These are phyloP conservation scores for Rotaria magnacalcarata DNA, from an alignment of 2,888 invertebrate genomes.

Conservation along the genomic window DNA sequence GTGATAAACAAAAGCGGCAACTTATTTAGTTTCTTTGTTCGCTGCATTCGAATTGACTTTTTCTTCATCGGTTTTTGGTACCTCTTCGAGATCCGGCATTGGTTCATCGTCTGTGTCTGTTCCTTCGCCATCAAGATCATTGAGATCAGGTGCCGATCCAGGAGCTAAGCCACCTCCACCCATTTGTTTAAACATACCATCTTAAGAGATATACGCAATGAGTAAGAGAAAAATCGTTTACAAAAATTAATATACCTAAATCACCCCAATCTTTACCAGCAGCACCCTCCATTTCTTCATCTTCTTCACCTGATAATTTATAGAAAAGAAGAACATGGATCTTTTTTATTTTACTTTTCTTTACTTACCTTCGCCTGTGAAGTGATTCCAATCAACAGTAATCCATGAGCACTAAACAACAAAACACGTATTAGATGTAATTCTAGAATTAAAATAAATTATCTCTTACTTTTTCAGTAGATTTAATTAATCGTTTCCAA, in stretches of 20 bases:
- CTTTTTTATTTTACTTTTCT: neutral
- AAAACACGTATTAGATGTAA: neutral
- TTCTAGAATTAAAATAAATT: too few species aligned
- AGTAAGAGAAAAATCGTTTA: neutral
- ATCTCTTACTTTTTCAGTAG: neutral
- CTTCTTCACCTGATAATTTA: neutral
- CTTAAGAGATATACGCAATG: neutral
- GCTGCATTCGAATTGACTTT: neutral
- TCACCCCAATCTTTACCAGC: constrained; percentile 25
- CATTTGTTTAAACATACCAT: constrained; percentile 36
- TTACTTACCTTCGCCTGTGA: neutral
- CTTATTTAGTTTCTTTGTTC: neutral
- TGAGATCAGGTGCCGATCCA: neutral
- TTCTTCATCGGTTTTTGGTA: neutral
- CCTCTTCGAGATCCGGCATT: constrained; percentile 18
- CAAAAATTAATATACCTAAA: neutral
- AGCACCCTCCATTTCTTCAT: neutral
- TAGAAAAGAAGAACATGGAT: too few species aligned
- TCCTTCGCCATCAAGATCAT: constrained; percentile 27
- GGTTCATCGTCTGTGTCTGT: constrained; percentile 5
- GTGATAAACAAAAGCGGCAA: neutral
- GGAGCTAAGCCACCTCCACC: neutral
- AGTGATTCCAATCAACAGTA: constrained; percentile 7
- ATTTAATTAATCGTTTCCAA: constrained; percentile 18
- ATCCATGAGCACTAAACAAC: neutral